Evolutionary conservation across 2,888 invertebrate genomes (phyloP), one percentile per base, ranked within the genome.

Genomic region (Papilio demoleus): DNA sequence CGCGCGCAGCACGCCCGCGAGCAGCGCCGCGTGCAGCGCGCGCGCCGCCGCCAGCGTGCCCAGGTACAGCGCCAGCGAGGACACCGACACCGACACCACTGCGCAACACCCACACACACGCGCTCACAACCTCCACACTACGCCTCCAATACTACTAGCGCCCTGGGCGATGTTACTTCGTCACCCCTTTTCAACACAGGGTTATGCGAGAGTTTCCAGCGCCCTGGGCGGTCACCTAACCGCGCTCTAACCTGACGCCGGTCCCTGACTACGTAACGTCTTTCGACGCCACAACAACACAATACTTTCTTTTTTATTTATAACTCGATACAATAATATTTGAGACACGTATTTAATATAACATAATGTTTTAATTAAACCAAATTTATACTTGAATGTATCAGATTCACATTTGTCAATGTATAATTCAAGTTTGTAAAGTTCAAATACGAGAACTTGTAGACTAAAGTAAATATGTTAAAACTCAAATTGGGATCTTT

Each of bases 21-120:
- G 93, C 86, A 96, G 92, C 76, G 90, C 88, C 78, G 92, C 87
- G 93, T 96, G 96, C 80, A 96, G 93, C 79, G 90, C 85, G 82
- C 92, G 90, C 80, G 94, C 93, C 76, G 94, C 94, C 77, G 89
- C 90, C 92, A 96, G 90, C 79, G 94, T 90, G 85, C 95, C 95
- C 83, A 95, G 86, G 93, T 94, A 95, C 88, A 95, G 93, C 83
- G 94, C 91, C 91, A 95, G 92, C 83, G 95, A 93, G 76, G 95
- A 94, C 85, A 95, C 88, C 88, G 95, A 94, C 89, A 94, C 93
- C 85, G 94, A 90, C 79, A 94, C 75, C 87, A 95, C 95, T 95
- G 94, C 83, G 68, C 88, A 71, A 69, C 70, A 56, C 64, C 50
- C 12, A 12, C 47, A 50, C 53, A 56, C 62, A 22, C 65, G 11